phyloP scores from a whole-genome alignment of 2,888 invertebrate genomes.

The Acleris emargana region DNA sequence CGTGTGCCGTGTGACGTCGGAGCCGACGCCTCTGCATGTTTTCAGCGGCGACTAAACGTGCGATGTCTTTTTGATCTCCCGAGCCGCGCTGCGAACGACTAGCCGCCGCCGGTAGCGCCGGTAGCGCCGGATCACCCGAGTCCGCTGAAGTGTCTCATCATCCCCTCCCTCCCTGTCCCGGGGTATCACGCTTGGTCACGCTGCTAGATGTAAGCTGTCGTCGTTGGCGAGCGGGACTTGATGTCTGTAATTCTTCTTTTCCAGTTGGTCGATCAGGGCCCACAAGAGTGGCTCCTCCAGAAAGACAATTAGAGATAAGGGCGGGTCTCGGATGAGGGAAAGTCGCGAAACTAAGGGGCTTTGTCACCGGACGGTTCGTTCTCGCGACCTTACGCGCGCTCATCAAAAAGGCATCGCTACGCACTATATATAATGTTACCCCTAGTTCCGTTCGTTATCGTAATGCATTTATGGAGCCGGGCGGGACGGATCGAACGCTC shows the following conservation, averaged over 20 bases:
- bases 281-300: slow-evolving; percentile 84
- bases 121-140: slow-evolving; percentile 57
- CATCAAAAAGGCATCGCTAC: slow-evolving; percentile 83
- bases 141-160: slow-evolving; percentile 83
- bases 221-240: slow-evolving; percentile 78
- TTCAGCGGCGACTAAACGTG: slow-evolving; percentile 72
- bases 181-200: slow-evolving; percentile 79
- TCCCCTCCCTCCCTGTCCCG: slow-evolving; percentile 51
- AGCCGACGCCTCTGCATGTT: slow-evolving; percentile 69
- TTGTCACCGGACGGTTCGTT: slow-evolving; percentile 81
- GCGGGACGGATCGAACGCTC: slow-evolving; percentile 74
- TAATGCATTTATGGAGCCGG: slow-evolving; percentile 72
- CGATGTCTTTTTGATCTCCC: slow-evolving; percentile 81
- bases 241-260: slow-evolving; percentile 83
- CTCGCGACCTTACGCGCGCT: slow-evolving; percentile 74
- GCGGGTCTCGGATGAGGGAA: slow-evolving; percentile 78
- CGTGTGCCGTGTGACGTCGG: slow-evolving; percentile 56
- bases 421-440: slow-evolving; percentile 79
- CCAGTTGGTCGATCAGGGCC: slow-evolving; percentile 84
- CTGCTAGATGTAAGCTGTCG: slow-evolving; percentile 63
- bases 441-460: slow-evolving; percentile 71
- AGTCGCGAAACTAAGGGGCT: slow-evolving; percentile 82
- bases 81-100: slow-evolving; percentile 67
- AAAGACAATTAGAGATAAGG: slow-evolving; percentile 82
- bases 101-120: slow-evolving; percentile 50